Conservation (phyloP, 2,888 invertebrate genomes). For the Lobophora halterata region DNA sequence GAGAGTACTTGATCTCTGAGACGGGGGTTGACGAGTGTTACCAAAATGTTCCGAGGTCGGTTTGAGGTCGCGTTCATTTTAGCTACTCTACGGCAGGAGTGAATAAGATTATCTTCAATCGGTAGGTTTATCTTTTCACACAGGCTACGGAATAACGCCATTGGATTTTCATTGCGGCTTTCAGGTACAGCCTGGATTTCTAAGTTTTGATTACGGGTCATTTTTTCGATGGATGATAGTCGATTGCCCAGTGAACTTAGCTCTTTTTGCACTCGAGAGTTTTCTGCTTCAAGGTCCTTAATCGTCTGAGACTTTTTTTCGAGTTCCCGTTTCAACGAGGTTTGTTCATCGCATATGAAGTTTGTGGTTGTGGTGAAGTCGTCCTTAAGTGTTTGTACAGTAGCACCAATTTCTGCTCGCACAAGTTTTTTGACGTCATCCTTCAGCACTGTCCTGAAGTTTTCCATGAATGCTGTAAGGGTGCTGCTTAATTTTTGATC, state of each 20-base stretch:
- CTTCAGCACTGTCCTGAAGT: neutral
- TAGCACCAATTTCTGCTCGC: neutral
- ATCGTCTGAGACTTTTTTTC: neutral
- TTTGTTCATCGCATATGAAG: constrained; percentile 14
- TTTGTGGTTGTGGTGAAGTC: constrained; percentile 18
- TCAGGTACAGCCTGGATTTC: constrained; percentile 25
- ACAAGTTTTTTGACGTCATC: constrained; percentile 8
- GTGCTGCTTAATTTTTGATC: constrained; percentile 4
- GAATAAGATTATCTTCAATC: constrained; percentile 10
- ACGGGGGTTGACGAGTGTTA: constrained; percentile 17
- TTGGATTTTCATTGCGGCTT: constrained; percentile 13
- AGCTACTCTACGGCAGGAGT: constrained; percentile 16
- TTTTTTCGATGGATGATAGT: constrained; percentile 12
- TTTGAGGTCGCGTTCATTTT: constrained; percentile 16
- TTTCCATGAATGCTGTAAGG: constrained; percentile 1
- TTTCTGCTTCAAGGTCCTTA: constrained; percentile 1
- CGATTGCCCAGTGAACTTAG: constrained; percentile 10
- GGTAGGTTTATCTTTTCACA: constrained; percentile 12
- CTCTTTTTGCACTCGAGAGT: neutral
- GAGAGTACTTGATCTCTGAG: constrained; percentile 19
- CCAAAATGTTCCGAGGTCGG: constrained; percentile 18
- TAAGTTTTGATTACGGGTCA: constrained; percentile 16
- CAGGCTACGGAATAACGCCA: constrained; percentile 14
- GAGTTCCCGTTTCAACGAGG: constrained; percentile 1
- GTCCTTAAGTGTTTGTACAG: constrained; percentile 5